A percentile compares a stretch with the other conserved stretches of the same genome.
phyloP scores from a whole-genome alignment of 2,797 vertebrate genomes.

The Phrynocephalus guinanensis region DNA sequence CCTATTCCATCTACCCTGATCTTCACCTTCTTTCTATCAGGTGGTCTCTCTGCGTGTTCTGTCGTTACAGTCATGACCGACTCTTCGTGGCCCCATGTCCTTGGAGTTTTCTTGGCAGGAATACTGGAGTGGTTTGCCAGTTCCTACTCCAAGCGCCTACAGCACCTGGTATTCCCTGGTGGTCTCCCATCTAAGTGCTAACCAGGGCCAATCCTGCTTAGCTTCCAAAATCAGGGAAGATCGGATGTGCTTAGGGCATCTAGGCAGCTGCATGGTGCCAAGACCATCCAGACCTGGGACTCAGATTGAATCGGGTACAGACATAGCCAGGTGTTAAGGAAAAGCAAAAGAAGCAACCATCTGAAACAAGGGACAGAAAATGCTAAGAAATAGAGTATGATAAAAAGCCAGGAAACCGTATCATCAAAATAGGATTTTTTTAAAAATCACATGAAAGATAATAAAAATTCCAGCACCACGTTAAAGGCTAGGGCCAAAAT shows the following conservation, averaged over 20 bases:
- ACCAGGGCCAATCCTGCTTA: too few species aligned
- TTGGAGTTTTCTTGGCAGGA: too few species aligned
- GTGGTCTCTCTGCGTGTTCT: neutral
- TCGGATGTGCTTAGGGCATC: too few species aligned
- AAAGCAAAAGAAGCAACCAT: neutral
- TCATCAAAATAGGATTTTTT: neutral
- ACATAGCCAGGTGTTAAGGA: neutral
- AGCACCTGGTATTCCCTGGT: too few species aligned
- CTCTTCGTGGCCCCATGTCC: too few species aligned
- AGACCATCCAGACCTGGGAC: neutral
- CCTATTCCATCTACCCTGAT: neutral
- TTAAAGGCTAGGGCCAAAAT: neutral
- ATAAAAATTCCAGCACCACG: neutral
- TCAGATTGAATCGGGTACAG: neutral
- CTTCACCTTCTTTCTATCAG: neutral
- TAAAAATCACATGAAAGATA: neutral
- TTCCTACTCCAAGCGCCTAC: too few species aligned
- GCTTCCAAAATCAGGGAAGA: too few species aligned
- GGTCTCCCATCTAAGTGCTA: too few species aligned
- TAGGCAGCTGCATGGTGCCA: neutral
- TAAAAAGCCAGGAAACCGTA: neutral
- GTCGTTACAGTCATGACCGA: too few species aligned
- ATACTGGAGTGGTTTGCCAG: too few species aligned
- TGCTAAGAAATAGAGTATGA: neutral
- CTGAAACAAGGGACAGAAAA: neutral